Conservation (phyloP, 2,888 invertebrate species). For the Chloromyia formosa region DNA sequence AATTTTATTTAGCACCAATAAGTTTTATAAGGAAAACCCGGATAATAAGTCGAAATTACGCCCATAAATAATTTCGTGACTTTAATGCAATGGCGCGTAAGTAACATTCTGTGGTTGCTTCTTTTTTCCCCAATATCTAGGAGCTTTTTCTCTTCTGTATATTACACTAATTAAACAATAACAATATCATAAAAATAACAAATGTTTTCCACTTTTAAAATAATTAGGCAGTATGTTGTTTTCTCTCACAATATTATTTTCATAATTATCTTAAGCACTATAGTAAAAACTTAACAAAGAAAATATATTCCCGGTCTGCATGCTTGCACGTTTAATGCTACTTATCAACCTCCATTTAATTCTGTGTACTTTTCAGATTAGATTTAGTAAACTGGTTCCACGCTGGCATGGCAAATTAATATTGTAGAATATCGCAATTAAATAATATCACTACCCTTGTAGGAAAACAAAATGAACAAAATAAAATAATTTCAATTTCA, state of each 20-base stretch:
- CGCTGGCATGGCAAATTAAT: not conserved
- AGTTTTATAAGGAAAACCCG: too few species aligned
- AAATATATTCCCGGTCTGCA: conserved; percentile 3
- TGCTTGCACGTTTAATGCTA: not conserved
- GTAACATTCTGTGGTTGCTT: too few species aligned
- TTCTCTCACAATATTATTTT: not conserved
- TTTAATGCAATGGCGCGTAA: too few species aligned
- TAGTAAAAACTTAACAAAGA: conserved; percentile 21
- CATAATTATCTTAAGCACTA: not conserved
- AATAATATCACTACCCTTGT: too few species aligned
- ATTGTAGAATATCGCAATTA: not conserved
- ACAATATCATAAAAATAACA: conserved; percentile 36
- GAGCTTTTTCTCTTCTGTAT: not conserved
- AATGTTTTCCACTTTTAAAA: conserved; percentile 8
- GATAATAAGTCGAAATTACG: too few species aligned
- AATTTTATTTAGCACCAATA: too few species aligned
- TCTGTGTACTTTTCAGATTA: not conserved
- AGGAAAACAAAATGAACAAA: too few species aligned
- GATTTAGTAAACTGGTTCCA: not conserved
- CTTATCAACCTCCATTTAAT: not conserved
- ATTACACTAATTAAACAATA: conserved; percentile 20
- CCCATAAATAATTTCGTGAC: too few species aligned
- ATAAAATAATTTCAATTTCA: too few species aligned
- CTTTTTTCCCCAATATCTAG: not conserved
- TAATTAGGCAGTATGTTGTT: conserved; percentile 38